Evolutionary conservation across 2,113 vertebrate genomes (phyloP).

Genomic region (Odobenus rosmarus): DNA sequence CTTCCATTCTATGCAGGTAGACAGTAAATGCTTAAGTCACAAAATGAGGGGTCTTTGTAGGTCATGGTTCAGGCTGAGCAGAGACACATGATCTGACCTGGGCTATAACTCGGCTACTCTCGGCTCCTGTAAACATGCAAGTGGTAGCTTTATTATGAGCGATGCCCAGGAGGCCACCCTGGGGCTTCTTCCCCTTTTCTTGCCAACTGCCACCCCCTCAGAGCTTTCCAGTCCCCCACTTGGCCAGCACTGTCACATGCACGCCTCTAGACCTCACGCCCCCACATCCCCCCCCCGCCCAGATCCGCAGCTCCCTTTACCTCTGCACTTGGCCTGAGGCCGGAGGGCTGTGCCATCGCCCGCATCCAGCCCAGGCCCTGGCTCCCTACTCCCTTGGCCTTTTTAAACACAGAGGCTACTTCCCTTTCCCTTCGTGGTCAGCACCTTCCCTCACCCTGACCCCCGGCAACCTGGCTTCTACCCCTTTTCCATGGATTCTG

Average conservation of each 20-base stretch:
- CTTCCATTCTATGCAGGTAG: neutral
- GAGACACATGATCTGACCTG: neutral
- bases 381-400: neutral
- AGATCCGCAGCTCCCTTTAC: neutral
- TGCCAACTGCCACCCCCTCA: neutral
- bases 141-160: neutral
- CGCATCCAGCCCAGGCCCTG: neutral
- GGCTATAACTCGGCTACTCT: neutral
- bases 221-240: neutral
- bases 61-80: neutral
- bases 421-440: neutral
- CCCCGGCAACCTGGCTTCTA: neutral
- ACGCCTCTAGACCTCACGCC: neutral
- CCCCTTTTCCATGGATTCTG: no score
- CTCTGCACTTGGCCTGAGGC: neutral
- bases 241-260: neutral
- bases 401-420: neutral
- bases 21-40: neutral
- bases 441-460: neutral
- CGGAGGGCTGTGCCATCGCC: accelerated
- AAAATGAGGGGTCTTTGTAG: neutral
- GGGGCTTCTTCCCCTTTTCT: neutral
- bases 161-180: accelerated
- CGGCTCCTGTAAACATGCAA: neutral
- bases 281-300: neutral